Percentiles rank a stretch among this genome's conserved stretches.
Evolutionary conservation across 53 echinoderm and acorn worm species (phyloP).

Genomic region (Zoroaster sp.): DNA sequence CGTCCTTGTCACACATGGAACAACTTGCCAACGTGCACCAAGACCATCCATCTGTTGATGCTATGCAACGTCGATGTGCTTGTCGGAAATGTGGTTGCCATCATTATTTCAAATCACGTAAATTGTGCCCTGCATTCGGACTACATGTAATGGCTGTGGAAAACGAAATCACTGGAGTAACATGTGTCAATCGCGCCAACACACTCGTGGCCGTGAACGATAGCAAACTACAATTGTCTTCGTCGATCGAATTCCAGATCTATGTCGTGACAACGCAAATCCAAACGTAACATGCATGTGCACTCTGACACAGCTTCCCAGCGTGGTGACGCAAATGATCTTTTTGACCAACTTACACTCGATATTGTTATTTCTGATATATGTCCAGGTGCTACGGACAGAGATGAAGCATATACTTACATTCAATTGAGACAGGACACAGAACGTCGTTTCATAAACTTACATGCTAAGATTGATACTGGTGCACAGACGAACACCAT

Average conservation of each 20-base stretch:
- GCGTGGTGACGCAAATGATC: background rate
- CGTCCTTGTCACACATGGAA: slow-evolving; percentile 67
- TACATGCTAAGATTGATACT: slow-evolving; percentile 57
- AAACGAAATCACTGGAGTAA: slow-evolving; percentile 52
- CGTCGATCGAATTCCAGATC: slow-evolving; percentile 9
- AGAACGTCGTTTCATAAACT: slow-evolving; percentile 11
- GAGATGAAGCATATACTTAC: slow-evolving; percentile 49
- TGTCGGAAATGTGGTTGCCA: slow-evolving; percentile 58
- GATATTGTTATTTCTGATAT: slow-evolving; percentile 19
- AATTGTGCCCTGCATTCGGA: slow-evolving; percentile 52
- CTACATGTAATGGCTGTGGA: slow-evolving; percentile 60
- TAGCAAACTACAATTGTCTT: background rate
- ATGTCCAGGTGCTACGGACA: background rate
- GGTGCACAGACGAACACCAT: slow-evolving; percentile 59
- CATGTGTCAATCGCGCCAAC: slow-evolving; percentile 39
- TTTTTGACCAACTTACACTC: background rate
- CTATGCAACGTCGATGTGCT: background rate
- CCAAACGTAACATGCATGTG: too few relatives aligned
- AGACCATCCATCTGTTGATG: too few relatives aligned
- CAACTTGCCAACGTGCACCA: slow-evolving; percentile 30
- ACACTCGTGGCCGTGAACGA: background rate
- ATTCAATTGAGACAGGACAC: slow-evolving; percentile 8
- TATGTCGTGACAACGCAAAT: background rate
- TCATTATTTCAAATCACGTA: slow-evolving; percentile 1
- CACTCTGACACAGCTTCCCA: too few relatives aligned